Evolutionary conservation across 2,888 invertebrate species (phyloP), one percentile per base, ranked within the genome.

Genomic region (Pediacus dermestoides): DNA sequence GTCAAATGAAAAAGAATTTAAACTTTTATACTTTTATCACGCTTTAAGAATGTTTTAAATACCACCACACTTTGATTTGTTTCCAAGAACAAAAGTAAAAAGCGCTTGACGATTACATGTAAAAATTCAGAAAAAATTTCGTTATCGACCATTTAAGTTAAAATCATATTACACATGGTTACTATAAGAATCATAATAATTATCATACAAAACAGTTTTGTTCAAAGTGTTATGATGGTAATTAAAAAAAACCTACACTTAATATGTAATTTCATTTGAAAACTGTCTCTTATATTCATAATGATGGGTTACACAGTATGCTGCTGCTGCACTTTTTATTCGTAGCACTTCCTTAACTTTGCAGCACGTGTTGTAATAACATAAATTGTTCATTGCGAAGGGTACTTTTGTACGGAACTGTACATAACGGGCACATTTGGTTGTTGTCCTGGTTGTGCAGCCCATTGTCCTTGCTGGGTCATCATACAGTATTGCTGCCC

Each of bases 351-450:
- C 34, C 39, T 27, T 16, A 34, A 30, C 39, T 27, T 36, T 25
- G n/a, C n/a, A n/a, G n/a, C n/a, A n/a, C n/a, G n/a, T n/a, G 6
- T 4, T n/a, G 34, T 9, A 34, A 16, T 8, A 30, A 26, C 34
- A 25, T 33, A 34, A 36, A 37, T 23, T 42, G 46, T 71, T 82
- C 87, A 88, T 84, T 89, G 88, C 70, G 87, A 81, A 64, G 85
- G 88, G 74, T 88, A 89, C 75, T 88, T 85, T 66, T 84, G 85
- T 76, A 88, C 83, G 68, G 82, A 76, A 64, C 75, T 73, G 61
- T 83, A 84, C 81, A 84, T 80, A 50, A 80, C 74, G 60, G 77
- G 69, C 48, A 76, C 62, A 76, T 68, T 78, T 73, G 66, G 71
- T 56, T 61, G 68, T 63, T 66, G 79, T 31, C 64, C 64, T 9